phyloP scores from a whole-genome alignment of 1,140 invertebrate species.

The Phortica variegata region DNA sequence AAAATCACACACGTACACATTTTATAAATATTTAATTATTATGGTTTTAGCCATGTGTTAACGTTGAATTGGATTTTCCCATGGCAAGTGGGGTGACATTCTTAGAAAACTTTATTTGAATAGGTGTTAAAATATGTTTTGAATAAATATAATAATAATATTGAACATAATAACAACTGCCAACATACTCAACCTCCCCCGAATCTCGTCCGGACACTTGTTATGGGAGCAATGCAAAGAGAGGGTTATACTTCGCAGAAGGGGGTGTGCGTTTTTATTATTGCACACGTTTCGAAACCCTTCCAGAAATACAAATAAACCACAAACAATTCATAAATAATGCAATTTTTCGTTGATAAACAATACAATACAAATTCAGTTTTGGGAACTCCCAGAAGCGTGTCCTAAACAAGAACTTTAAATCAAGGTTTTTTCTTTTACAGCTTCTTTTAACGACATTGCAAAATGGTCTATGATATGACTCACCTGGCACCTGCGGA shows the following conservation, averaged over 20 bases:
- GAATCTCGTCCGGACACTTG: conserved; percentile 12
- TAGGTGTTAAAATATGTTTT: conserved; percentile 55
- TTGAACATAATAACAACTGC: conserved; percentile 33
- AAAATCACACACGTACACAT: not conserved
- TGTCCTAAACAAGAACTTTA: no score
- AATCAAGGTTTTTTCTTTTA: not conserved
- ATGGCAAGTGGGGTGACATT: no score
- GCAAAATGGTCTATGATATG: conserved; percentile 53
- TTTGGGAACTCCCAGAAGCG: no score
- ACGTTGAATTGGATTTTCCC: no score
- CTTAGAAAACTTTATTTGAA: conserved; percentile 30
- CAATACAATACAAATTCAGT: no score
- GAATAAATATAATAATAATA: conserved; percentile 27
- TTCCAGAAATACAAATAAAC: not conserved
- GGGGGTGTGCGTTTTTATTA: not conserved
- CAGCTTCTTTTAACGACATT: not conserved
- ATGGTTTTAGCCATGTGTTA: conserved; percentile 8
- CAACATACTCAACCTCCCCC: conserved; percentile 28
- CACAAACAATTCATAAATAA: no score
- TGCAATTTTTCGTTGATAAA: no score
- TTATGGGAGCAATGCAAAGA: conserved; percentile 7
- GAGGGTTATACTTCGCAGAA: conserved; percentile 5
- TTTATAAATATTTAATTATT: conserved; percentile 22
- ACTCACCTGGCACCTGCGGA: conserved; percentile 47
- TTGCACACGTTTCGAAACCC: not conserved